phyloP scores from a whole-genome alignment of 2,888 invertebrate genomes.

The Aphidoletes aphidimyza region DNA sequence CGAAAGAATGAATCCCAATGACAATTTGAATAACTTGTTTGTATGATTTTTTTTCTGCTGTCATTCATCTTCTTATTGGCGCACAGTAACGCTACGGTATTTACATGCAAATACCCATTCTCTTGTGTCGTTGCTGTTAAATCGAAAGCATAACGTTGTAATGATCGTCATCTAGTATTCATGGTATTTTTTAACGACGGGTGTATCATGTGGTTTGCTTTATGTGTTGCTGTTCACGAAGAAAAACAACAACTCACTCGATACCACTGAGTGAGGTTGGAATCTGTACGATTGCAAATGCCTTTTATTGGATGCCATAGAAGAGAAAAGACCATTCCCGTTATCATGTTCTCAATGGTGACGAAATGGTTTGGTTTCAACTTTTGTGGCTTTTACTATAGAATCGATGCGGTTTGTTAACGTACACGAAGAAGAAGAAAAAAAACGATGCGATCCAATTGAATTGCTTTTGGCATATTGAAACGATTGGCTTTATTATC shows the following conservation, averaged over 20 bases:
- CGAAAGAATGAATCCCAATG: background rate
- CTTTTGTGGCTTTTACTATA: background rate
- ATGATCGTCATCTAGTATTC: conserved; percentile 19
- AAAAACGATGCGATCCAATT: background rate
- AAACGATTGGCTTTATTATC: background rate
- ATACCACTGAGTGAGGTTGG: background rate
- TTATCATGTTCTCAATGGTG: conserved; percentile 40
- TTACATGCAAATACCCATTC: background rate
- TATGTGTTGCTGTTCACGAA: too few species aligned
- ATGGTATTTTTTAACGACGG: background rate
- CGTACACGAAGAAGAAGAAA: background rate
- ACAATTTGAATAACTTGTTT: conserved; percentile 36
- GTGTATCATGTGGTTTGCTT: background rate
- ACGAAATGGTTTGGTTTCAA: background rate
- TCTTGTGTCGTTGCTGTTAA: background rate
- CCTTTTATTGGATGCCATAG: background rate
- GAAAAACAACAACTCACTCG: conserved; percentile 15
- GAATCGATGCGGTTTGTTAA: background rate
- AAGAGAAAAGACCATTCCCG: background rate
- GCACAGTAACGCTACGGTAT: background rate
- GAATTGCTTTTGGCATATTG: background rate
- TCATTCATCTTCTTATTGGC: background rate
- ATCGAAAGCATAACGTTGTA: conserved; percentile 31
- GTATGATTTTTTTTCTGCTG: background rate
- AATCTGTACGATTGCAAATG: background rate